Evolutionary conservation across 2,888 invertebrate species (phyloP), one percentile per base, ranked within the genome.

Genomic region (Drosophila subsilvestris): DNA sequence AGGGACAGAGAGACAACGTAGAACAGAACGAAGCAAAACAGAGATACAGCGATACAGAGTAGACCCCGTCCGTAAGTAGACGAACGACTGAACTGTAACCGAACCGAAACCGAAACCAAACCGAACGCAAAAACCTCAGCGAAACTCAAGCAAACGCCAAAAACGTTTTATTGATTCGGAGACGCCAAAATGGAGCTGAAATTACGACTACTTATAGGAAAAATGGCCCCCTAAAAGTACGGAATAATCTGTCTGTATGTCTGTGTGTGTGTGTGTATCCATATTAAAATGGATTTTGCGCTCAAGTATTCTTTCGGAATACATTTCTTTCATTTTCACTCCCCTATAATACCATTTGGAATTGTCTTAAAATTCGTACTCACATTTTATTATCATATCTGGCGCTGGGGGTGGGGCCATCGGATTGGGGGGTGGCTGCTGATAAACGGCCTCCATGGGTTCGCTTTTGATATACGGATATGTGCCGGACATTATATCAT

Each of bases 381-480:
- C 66, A 88, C 85, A 85, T 85, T 85, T 85, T 61, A 85, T 88
- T 76, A 79, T 78, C 78, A 86, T 74, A 59, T 86, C 89, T 48
- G 62, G 82, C 14, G 69, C 78, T 48, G 89, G 88, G 37, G 89
- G 82, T 48, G 85, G 87, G 29, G 79, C 79, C 89, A 88, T 87
- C 22, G 81, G 78, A 49, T 75, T 86, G 29, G 72, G 78, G 29
- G 72, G 78, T 10, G 80, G 79, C 29, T 70, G 77, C n/a, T 74
- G 80, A 0, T 75, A 78, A 1, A 43, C 65, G 3, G 44, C 75
- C 54, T 90, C 90, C 69, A 88, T 59, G 53, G 90, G 84, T 49
- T 89, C 88, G 70, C 88, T 86, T 67, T 90, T 90, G 27, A 90
- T 90, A 60, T 85, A 88, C 14, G 88, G 81, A 86, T 88, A 85